phyloP scores from a whole-genome alignment of 2,888 invertebrate genomes.

The Desoria tigrina region DNA sequence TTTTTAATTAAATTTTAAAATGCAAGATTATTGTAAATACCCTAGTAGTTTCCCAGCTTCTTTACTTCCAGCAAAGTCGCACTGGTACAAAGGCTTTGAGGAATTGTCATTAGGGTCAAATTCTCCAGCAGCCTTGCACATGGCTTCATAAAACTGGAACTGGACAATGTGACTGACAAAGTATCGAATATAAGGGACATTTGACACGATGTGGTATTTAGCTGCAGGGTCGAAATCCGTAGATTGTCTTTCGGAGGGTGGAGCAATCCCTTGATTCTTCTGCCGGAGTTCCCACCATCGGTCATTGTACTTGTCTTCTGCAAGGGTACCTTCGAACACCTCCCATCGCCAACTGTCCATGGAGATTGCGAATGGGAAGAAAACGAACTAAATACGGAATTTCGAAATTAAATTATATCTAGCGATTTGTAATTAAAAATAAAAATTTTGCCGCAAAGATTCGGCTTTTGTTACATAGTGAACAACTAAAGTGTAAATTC shows the following conservation, averaged over 20 bases:
- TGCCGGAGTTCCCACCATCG: conserved; percentile 55
- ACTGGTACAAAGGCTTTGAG: conserved; percentile 57
- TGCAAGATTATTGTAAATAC: conserved; percentile 54
- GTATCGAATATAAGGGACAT: conserved; percentile 53
- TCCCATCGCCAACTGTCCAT: conserved; percentile 57
- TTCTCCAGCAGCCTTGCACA: conserved; percentile 58
- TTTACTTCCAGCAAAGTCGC: conserved; percentile 58
- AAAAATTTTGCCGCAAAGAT: background rate
- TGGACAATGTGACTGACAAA: conserved; percentile 55
- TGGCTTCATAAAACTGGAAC: conserved; percentile 60
- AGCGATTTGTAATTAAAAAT: background rate
- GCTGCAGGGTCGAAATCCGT: conserved; percentile 57
- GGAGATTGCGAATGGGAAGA: conserved; percentile 56
- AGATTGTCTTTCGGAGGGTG: conserved; percentile 42
- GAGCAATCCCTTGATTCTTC: conserved; percentile 53
- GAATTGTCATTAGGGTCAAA: conserved; percentile 52
- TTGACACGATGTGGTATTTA: conserved; percentile 57
- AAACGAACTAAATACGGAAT: conserved; percentile 46
- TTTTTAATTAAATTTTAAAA: too few species aligned
- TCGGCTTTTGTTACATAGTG: background rate
- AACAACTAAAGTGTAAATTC: background rate
- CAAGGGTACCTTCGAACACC: conserved; percentile 54
- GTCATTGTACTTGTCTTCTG: conserved; percentile 52
- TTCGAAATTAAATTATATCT: background rate
- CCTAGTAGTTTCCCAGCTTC: conserved; percentile 57